phyloP scores from a whole-genome alignment of 2,797 vertebrate genomes.

The Poeciliopsis gracilis region DNA sequence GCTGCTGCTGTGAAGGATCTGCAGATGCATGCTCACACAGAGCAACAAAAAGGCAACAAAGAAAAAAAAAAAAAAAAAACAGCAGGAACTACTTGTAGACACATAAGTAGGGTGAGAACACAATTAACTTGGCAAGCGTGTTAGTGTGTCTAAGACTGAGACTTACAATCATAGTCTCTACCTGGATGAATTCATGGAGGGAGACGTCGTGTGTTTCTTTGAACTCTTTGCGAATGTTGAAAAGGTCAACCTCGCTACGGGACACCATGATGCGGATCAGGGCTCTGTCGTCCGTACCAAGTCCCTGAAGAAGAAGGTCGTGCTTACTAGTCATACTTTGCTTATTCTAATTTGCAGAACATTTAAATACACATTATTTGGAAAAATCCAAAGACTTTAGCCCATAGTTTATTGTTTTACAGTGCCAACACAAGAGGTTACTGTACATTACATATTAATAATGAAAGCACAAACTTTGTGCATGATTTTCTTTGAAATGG shows the following conservation, averaged over 20 bases:
- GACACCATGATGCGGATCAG: slow-evolving; percentile 95
- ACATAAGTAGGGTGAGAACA: slow-evolving; percentile 27
- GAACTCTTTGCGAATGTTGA: slow-evolving; percentile 94
- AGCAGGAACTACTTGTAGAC: neutral
- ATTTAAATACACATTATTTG: slow-evolving; percentile 7
- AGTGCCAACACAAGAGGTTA: neutral
- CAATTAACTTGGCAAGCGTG: slow-evolving; percentile 26
- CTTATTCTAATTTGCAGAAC: slow-evolving; percentile 13
- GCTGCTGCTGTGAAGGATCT: slow-evolving; percentile 24
- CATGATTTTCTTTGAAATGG: neutral
- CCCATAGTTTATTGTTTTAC: neutral
- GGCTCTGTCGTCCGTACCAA: slow-evolving; percentile 93
- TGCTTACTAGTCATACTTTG: slow-evolving; percentile 3
- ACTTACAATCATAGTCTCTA: slow-evolving; percentile 85
- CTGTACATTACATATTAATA: neutral
- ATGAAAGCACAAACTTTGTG: neutral
- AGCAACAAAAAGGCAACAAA: slow-evolving; percentile 22
- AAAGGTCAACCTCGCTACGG: slow-evolving; percentile 90
- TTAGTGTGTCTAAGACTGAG: slow-evolving; percentile 54
- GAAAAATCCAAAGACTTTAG: neutral
- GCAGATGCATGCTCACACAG: slow-evolving; percentile 34
- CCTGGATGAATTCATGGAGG: slow-evolving; percentile 94
- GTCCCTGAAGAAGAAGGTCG: slow-evolving; percentile 81
- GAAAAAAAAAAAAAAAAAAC: slow-evolving; percentile 7
- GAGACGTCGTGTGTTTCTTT: slow-evolving; percentile 90